Conservation (phyloP, 1,140 invertebrate species). For the Holotrichia oblita region DNA sequence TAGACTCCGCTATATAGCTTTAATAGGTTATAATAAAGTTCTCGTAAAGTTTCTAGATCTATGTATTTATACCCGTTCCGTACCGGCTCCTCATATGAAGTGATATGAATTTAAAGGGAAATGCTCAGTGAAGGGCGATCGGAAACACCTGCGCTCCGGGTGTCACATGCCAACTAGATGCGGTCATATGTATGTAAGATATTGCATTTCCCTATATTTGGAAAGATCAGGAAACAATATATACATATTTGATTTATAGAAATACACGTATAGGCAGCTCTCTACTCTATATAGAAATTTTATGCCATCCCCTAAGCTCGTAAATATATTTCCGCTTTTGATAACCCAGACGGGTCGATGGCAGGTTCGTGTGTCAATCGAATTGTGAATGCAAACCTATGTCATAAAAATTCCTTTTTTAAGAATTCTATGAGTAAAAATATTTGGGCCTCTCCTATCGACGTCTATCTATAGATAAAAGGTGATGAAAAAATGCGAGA, state of each 20-base stretch:
- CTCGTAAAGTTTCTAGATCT: background rate
- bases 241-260: constrained; percentile 33
- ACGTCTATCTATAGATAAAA: background rate
- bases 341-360: constrained; percentile 21
- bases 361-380: constrained; percentile 32
- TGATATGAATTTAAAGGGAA: constrained; percentile 42
- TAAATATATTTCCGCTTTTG: constrained; percentile 34
- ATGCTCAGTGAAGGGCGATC: constrained; percentile 37
- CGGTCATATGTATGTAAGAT: constrained; percentile 45
- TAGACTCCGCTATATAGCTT: background rate
- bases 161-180: constrained; percentile 42
- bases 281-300: constrained; percentile 18
- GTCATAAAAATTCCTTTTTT: constrained; percentile 29
- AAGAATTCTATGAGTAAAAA: background rate
- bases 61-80: background rate
- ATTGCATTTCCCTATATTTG: constrained; percentile 37
- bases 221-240: constrained; percentile 27
- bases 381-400: constrained; percentile 23
- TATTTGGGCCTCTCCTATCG: background rate
- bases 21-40: constrained; percentile 34
- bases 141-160: constrained; percentile 34
- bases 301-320: constrained; percentile 5
- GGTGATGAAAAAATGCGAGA: background rate
- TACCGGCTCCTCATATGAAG: constrained; percentile 23
- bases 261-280: constrained; percentile 15